A percentile compares a stretch with the other conserved stretches of the same genome.
Evolutionary conservation across 2,113 vertebrate genomes (phyloP).

Genomic region (Ornithorhynchus anatinus): DNA sequence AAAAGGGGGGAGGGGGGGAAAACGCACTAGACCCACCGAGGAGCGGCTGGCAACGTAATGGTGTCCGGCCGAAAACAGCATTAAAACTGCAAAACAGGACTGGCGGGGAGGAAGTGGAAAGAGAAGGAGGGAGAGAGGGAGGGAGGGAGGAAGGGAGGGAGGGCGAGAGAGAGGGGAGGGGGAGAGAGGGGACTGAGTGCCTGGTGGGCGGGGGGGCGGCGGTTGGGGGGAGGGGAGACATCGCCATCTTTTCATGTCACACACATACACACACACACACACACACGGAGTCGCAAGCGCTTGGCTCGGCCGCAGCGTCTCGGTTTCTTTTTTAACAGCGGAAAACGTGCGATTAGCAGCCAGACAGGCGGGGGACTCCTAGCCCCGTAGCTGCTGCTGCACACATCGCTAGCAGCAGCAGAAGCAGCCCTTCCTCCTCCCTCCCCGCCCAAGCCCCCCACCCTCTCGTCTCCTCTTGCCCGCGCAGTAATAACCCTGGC

Average conservation of each 20-base stretch:
- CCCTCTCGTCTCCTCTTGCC: slow-evolving; percentile 15
- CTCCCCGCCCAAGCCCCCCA: not conserved
- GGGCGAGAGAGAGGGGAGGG: slow-evolving; percentile 71
- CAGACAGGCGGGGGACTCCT: slow-evolving; percentile 67
- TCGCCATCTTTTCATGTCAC: slow-evolving; percentile 81
- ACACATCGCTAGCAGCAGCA: slow-evolving; percentile 66
- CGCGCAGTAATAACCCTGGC: slow-evolving; percentile 56
- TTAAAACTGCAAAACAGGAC: slow-evolving; percentile 61
- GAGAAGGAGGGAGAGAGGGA: not conserved
- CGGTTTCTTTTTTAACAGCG: slow-evolving; percentile 69
- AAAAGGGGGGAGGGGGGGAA: slow-evolving; percentile 45
- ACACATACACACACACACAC: too few species aligned
- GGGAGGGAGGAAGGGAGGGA: slow-evolving; percentile 57
- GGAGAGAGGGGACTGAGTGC: slow-evolving; percentile 64
- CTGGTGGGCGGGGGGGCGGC: slow-evolving; percentile 56
- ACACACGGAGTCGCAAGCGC: slow-evolving; percentile 67
- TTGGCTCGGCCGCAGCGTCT: slow-evolving; percentile 63
- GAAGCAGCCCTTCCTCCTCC: slow-evolving; percentile 34
- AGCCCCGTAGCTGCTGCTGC: slow-evolving; percentile 50
- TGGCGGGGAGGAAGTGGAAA: slow-evolving; percentile 63
- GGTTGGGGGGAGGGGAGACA: slow-evolving; percentile 65
- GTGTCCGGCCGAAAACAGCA: slow-evolving; percentile 64
- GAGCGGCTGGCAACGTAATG: slow-evolving; percentile 53
- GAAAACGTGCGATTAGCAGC: slow-evolving; percentile 75
- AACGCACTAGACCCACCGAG: slow-evolving; percentile 48